These are phyloP conservation scores for Steinernema carpocapsae DNA, from an alignment of 2,888 invertebrate species.

Conservation along the genomic window DNA sequence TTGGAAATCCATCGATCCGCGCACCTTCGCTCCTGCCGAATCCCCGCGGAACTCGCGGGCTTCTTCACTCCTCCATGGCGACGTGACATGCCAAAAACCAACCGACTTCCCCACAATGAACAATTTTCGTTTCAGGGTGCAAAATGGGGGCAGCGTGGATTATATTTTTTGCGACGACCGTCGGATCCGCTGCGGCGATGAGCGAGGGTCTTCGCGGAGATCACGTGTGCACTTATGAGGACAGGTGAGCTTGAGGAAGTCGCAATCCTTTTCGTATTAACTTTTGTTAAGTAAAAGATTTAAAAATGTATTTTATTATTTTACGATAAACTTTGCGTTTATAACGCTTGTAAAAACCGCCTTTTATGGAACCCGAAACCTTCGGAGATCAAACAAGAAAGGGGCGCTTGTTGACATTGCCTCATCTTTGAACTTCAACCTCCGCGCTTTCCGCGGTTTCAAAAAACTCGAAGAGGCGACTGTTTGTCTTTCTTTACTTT, in stretches of 20 bases:
- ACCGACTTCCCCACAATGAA: too few species aligned
- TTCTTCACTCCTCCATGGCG: conserved; percentile 1
- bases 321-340: too few species aligned
- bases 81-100: neutral
- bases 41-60: neutral
- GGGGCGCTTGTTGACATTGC: neutral
- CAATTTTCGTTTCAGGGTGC: neutral
- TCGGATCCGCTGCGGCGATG: neutral
- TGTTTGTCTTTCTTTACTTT: too few species aligned
- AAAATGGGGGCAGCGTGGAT: neutral
- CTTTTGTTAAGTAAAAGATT: too few species aligned
- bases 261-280: neutral
- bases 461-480: too few species aligned
- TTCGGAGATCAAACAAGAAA: neutral
- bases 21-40: neutral
- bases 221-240: conserved; percentile 14
- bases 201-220: conserved; percentile 25
- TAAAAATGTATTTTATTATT: too few species aligned
- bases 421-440: too few species aligned
- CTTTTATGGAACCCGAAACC: too few species aligned
- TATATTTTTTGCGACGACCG: neutral
- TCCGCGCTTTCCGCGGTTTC: too few species aligned
- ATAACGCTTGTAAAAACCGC: too few species aligned
- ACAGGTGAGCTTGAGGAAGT: neutral
- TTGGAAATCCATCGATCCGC: neutral